phyloP scores from a whole-genome alignment of 1,140 invertebrate genomes.

The Saccostrea cuccullata region DNA sequence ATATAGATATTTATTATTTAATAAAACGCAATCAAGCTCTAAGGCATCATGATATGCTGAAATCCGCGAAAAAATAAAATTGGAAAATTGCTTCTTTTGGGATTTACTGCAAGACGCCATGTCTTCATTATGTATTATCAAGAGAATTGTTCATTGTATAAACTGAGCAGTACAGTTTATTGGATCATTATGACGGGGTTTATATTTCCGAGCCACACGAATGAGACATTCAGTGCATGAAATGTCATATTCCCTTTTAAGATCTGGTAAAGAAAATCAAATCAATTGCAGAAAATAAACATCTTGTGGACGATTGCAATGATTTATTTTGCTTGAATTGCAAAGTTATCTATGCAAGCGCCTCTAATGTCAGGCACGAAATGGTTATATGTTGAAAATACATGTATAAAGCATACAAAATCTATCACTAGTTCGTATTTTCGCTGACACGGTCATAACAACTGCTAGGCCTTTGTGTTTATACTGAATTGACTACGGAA shows the following conservation, averaged over 20 bases:
- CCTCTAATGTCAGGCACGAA: too few species aligned
- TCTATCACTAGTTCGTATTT: too few species aligned
- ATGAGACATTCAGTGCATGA: background rate
- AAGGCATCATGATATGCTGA: background rate
- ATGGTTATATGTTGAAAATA: too few species aligned
- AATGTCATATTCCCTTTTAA: background rate
- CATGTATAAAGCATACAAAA: too few species aligned
- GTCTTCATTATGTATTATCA: background rate
- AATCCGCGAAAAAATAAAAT: background rate
- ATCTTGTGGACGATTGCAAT: background rate
- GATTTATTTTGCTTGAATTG: background rate
- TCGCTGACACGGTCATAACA: too few species aligned
- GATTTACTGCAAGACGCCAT: background rate
- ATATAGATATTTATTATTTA: slow-evolving; percentile 2
- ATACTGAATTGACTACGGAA: too few species aligned
- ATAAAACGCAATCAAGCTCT: background rate
- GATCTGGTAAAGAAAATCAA: background rate
- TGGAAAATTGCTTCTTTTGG: background rate
- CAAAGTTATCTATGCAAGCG: too few species aligned
- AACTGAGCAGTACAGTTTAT: background rate
- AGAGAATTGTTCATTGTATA: background rate
- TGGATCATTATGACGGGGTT: background rate
- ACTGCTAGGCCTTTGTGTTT: too few species aligned
- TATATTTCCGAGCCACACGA: background rate
- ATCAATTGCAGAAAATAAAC: slow-evolving; percentile 9